Base-by-base conservation (phyloP, 1,140 invertebrate genomes). In the Nylanderia fulva region DNA sequence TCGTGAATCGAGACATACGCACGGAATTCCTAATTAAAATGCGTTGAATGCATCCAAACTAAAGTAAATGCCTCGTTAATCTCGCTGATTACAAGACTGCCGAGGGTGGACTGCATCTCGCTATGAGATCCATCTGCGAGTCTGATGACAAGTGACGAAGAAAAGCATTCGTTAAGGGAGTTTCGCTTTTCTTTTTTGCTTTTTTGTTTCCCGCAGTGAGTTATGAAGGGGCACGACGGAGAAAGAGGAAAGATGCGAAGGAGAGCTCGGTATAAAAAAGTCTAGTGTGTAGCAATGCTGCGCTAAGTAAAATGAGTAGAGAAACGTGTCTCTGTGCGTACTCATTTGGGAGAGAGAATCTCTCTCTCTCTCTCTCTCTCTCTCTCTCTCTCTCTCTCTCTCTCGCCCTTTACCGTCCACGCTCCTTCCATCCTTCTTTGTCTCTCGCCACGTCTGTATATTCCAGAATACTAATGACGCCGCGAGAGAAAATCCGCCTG, bases 281-380 rank as follows among this genome's bases (percentile, higher is more conserved):
- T 27, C 58, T 27, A 33, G 21, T 52, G 64, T 52, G 48, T 24
- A 72, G 69, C 61, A 48, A 48, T 6, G 45, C 45, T 48, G 52
- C 80, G 58, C 82, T 79, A 88, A 88, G 86, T 77, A 82, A 86
- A 85, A 71, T 87, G 75, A 88, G 86, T 85, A 88, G 66, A 63
- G 86, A 85, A 82, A 88, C 87, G 86, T 88, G 87, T 88, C 86
- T 85, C 83, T 85, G 86, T 88, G 86, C 87, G 87, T 85, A 88
- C 75, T 88, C 87, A 88, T 88, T 88, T 88, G 76, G 86, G 42
- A 60, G 82, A 68, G 58, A 68, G 63, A 79, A 84, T 33, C 33
- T 56, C 33, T 64, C 71, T 27, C 21, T 39, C 48, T 33, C 45
- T 69, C 39, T 74, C 29, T 61, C 66, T 56, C 27, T 33, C 24